These are phyloP conservation scores for Tetranychus truncatus DNA, from an alignment of 2,888 invertebrate species.

Conservation along the genomic window DNA sequence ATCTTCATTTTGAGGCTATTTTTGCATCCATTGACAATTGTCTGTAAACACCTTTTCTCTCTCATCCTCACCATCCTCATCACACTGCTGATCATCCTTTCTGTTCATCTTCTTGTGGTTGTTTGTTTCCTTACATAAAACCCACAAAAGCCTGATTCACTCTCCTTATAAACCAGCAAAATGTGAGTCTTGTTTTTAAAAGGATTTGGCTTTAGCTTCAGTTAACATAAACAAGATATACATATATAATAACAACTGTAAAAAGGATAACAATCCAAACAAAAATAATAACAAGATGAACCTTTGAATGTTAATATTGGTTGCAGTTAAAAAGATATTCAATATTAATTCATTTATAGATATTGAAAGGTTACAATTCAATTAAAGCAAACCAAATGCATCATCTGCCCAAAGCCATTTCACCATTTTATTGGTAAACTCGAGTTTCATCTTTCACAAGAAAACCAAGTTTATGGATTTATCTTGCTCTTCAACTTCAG, in stretches of 20 bases:
- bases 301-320: not conserved
- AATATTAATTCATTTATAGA: not conserved
- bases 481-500: not conserved
- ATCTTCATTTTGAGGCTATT: not conserved
- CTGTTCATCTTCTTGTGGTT: not conserved
- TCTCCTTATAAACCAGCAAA: not conserved
- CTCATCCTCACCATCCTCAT: not conserved
- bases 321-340: not conserved
- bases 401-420: too few relatives aligned
- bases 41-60: not conserved
- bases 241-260: too few relatives aligned
- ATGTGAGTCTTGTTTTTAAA: not conserved
- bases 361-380: too few relatives aligned
- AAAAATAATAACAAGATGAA: too few relatives aligned
- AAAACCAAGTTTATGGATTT: not conserved
- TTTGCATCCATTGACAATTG: not conserved
- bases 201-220: not conserved
- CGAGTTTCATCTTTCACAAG: too few relatives aligned
- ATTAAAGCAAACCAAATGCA: too few relatives aligned
- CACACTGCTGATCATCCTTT: not conserved
- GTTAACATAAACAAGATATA: too few relatives aligned
- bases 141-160: not conserved
- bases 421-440: too few relatives aligned
- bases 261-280: too few relatives aligned
- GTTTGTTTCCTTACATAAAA: not conserved